Conservation (phyloP, 1,140 invertebrate genomes). For the Trichogramma pretiosum region DNA sequence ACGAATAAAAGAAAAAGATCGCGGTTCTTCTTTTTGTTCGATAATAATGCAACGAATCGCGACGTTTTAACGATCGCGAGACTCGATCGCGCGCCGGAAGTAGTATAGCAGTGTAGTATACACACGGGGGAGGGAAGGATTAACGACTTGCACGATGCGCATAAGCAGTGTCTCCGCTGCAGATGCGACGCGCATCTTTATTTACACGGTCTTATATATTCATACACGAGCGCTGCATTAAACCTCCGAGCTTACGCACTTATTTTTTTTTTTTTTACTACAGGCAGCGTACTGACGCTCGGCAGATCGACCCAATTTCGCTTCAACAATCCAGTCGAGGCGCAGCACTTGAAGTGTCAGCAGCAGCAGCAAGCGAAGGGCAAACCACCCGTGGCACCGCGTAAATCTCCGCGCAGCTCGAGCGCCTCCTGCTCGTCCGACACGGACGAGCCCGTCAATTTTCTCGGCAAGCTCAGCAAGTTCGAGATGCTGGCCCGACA, state of each 20-base stretch:
- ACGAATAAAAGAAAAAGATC: no score
- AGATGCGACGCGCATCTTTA: no score
- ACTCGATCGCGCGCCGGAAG: no score
- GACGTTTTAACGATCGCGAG: no score
- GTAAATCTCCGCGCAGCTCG: conserved; percentile 49
- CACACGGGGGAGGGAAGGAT: no score
- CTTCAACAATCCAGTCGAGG: conserved; percentile 84
- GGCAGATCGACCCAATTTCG: conserved; percentile 80
- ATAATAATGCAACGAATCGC: no score
- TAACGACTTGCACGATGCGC: no score
- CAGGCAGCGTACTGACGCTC: conserved; percentile 78
- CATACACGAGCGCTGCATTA: no score
- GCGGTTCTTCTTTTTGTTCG: no score
- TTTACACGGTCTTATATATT: neutral
- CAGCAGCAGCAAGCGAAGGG: conserved; percentile 8
- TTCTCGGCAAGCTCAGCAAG: conserved; percentile 40
- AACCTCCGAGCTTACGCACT: no score
- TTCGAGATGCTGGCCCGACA: conserved; percentile 42
- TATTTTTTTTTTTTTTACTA: neutral
- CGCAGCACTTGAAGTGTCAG: conserved; percentile 63
- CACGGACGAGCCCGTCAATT: conserved; percentile 46
- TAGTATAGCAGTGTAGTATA: no score
- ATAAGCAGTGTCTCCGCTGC: no score
- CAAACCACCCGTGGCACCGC: conserved; percentile 28
- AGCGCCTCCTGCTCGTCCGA: conserved; percentile 41